Conservation (phyloP, 2,888 invertebrate species). For the Apodemia mormo region DNA sequence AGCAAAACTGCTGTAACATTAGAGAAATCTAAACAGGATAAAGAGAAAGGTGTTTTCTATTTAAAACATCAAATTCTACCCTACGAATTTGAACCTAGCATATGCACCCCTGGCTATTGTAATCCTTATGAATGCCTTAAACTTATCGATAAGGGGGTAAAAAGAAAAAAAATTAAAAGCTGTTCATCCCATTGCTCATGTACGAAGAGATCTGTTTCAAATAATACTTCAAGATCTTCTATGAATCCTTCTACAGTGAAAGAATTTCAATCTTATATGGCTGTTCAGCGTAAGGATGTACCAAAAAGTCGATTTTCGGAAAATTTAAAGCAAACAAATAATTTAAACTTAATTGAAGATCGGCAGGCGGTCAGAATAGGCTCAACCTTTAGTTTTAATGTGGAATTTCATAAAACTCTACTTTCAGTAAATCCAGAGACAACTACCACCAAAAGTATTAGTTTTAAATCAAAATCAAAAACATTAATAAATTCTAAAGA, state of each 20-base stretch:
- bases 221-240: conserved; percentile 37
- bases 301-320: conserved; percentile 15
- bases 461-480: neutral
- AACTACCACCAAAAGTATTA: neutral
- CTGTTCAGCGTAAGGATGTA: neutral
- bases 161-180: conserved; percentile 29
- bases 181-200: conserved; percentile 35
- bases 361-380: conserved; percentile 38
- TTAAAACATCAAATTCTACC: conserved; percentile 35
- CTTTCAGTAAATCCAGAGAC: conserved; percentile 17
- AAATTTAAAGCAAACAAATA: conserved; percentile 13
- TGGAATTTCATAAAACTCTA: conserved; percentile 39
- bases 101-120: conserved; percentile 46
- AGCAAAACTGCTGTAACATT: neutral
- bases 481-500: neutral
- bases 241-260: conserved; percentile 39
- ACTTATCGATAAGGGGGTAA: conserved; percentile 41
- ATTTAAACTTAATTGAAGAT: neutral
- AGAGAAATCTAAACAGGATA: neutral
- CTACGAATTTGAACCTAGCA: conserved; percentile 47
- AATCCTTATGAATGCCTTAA: conserved; percentile 45
- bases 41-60: neutral
- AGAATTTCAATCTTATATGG: conserved; percentile 37
- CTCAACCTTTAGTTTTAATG: conserved; percentile 39
- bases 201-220: conserved; percentile 41